A percentile compares a stretch with the other conserved stretches of the same genome.
Evolutionary conservation across 2,113 vertebrate genomes (phyloP).

Genomic region (Serinus canaria): DNA sequence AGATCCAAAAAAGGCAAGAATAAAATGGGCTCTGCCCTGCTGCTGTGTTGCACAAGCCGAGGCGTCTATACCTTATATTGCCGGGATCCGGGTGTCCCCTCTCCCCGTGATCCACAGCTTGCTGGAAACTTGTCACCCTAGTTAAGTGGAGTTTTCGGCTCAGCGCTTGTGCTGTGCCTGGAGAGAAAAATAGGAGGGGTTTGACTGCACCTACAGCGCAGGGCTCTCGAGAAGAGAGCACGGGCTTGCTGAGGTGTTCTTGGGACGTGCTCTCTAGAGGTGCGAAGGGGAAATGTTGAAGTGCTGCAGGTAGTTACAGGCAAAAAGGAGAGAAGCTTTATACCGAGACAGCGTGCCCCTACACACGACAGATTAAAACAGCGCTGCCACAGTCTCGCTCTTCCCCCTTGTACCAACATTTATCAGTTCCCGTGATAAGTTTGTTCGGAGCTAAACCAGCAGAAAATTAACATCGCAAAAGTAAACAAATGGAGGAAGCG

Average conservation of each 20-base stretch:
- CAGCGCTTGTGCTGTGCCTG: neutral
- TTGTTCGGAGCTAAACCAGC: neutral
- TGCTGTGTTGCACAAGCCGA: neutral
- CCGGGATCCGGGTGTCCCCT: neutral
- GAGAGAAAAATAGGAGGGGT: neutral
- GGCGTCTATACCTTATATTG: neutral
- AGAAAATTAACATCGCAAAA: neutral
- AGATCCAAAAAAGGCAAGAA: conserved; percentile 23
- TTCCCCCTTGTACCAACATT: neutral
- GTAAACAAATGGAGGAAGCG: neutral
- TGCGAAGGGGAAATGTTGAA: neutral
- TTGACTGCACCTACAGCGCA: neutral
- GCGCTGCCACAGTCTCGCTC: neutral
- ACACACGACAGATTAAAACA: neutral
- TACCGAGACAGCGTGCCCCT: rapidly evolving
- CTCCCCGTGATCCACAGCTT: neutral
- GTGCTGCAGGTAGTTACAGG: neutral
- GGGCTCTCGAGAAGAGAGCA: neutral
- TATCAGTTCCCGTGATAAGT: neutral
- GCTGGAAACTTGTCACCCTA: neutral
- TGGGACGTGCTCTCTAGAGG: neutral
- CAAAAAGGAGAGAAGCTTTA: neutral
- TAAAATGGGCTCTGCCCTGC: neutral
- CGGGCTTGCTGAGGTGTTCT: neutral
- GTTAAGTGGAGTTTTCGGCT: neutral